Conservation (phyloP, 2,113 vertebrate genomes). For the Brevimyrus niger region DNA sequence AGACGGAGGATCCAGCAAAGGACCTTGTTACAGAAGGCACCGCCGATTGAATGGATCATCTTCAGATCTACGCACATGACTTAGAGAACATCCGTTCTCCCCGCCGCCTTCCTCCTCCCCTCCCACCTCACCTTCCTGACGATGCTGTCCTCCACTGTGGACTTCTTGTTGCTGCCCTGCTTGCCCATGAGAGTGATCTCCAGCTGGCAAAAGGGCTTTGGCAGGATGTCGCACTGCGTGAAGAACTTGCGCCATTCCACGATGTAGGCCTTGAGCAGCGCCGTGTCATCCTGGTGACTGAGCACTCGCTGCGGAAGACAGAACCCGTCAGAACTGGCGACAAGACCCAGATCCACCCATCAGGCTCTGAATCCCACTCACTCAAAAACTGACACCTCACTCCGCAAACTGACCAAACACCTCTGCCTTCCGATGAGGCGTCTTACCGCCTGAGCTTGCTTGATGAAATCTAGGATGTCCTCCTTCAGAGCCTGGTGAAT, state of each 20-base stretch:
- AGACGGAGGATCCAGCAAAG: background rate
- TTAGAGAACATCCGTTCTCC: background rate
- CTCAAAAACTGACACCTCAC: slow-evolving; percentile 23
- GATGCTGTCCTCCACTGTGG: slow-evolving; percentile 95
- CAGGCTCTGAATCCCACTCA: slow-evolving; percentile 6
- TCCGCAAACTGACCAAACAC: background rate
- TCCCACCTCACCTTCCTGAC: slow-evolving; percentile 79
- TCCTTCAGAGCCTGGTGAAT: slow-evolving; percentile 98
- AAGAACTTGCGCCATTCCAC: slow-evolving; percentile 95
- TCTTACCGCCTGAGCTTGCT: slow-evolving; percentile 97
- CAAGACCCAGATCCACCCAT: background rate
- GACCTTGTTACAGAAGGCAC: background rate
- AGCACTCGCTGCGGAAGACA: slow-evolving; percentile 73
- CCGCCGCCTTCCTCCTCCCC: background rate
- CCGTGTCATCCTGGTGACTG: slow-evolving; percentile 97
- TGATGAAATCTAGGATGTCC: slow-evolving; percentile 98
- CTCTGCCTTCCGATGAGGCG: background rate
- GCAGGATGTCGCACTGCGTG: slow-evolving; percentile 72
- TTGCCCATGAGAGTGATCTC: slow-evolving; percentile 94
- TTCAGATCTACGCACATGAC: background rate
- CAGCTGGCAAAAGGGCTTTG: slow-evolving; percentile 89
- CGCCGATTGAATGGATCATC: background rate
- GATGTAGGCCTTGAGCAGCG: slow-evolving; percentile 92
- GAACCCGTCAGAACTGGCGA: background rate
- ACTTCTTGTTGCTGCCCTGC: slow-evolving; percentile 97